Percentiles rank a stretch among this genome's conserved stretches.
phyloP scores from a whole-genome alignment of 1,140 invertebrate species.

The Brachionus calyciflorus region DNA sequence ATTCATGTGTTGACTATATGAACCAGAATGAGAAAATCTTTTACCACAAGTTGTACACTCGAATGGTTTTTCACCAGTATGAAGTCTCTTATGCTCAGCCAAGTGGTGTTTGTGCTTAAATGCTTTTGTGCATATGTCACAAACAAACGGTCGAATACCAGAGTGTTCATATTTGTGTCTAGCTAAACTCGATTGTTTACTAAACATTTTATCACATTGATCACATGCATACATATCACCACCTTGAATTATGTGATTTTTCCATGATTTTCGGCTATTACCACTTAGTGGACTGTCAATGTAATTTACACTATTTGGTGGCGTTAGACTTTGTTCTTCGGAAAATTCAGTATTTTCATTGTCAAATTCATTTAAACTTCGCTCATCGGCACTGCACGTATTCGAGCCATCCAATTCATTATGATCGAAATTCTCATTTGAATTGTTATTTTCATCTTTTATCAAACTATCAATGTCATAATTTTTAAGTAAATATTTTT shows the following conservation, averaged over 20 bases:
- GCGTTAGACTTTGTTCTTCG: conserved; percentile 7
- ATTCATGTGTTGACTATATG: conserved; percentile 99
- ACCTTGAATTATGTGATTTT: conserved; percentile 36
- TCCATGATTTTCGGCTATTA: conserved; percentile 28
- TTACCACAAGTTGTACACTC: conserved; percentile 98
- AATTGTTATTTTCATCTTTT: background rate
- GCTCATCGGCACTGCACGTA: conserved; percentile 31
- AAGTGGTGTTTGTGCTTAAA: conserved; percentile 99
- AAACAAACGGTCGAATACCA: conserved; percentile 96
- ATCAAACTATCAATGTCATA: background rate
- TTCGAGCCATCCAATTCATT: background rate
- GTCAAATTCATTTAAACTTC: conserved; percentile 15
- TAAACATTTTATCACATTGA: conserved; percentile 97
- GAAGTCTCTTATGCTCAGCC: conserved; percentile 95
- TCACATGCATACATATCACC: conserved; percentile 69
- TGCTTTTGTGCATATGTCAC: conserved; percentile 93
- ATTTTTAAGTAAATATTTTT: background rate
- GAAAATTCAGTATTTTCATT: background rate
- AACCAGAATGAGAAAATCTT: conserved; percentile 94
- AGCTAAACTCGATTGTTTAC: conserved; percentile 94
- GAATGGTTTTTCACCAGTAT: conserved; percentile 97
- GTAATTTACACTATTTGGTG: background rate
- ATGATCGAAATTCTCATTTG: background rate
- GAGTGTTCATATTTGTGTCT: conserved; percentile 99
- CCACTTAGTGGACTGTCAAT: background rate